Percentiles rank a stretch among this genome's conserved stretches.
phyloP scores from a whole-genome alignment of 2,113 vertebrate genomes.

The Pseudopipra pipra region DNA sequence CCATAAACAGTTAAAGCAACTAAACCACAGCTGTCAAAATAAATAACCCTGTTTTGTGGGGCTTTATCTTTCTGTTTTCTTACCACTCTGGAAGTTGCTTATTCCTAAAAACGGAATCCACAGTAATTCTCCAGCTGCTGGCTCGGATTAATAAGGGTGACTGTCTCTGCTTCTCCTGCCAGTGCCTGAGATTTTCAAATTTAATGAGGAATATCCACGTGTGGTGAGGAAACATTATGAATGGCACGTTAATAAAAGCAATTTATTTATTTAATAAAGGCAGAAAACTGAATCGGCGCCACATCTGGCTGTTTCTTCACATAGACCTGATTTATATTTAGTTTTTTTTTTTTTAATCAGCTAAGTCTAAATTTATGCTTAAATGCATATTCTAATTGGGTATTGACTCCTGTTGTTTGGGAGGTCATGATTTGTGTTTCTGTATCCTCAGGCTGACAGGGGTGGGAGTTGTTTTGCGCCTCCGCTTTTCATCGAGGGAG shows the following conservation, averaged over 20 bases:
- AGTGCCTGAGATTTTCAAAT: not conserved
- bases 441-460: not conserved
- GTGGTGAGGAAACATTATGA: not conserved
- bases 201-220: not conserved
- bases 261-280: not conserved
- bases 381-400: not conserved
- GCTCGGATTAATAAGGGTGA: not conserved
- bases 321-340: not conserved
- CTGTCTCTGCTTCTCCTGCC: not conserved
- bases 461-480: not conserved
- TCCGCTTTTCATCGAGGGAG: rapidly evolving
- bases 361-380: not conserved
- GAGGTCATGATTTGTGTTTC: not conserved
- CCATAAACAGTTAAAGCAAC: not conserved
- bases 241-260: not conserved
- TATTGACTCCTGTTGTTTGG: not conserved
- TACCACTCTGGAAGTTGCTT: slow-evolving; percentile 23
- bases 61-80: not conserved
- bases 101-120: slow-evolving; percentile 7
- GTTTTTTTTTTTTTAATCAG: not conserved
- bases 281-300: not conserved
- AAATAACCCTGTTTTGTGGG: slow-evolving; percentile 11
- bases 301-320: not conserved
- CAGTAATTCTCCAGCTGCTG: not conserved
- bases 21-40: slow-evolving; percentile 34